A percentile compares a stretch with the other conserved stretches of the same genome.
These are phyloP conservation scores for Neodon shergylaensis DNA, from an alignment of 2,113 vertebrate species.

Conservation along the genomic window DNA sequence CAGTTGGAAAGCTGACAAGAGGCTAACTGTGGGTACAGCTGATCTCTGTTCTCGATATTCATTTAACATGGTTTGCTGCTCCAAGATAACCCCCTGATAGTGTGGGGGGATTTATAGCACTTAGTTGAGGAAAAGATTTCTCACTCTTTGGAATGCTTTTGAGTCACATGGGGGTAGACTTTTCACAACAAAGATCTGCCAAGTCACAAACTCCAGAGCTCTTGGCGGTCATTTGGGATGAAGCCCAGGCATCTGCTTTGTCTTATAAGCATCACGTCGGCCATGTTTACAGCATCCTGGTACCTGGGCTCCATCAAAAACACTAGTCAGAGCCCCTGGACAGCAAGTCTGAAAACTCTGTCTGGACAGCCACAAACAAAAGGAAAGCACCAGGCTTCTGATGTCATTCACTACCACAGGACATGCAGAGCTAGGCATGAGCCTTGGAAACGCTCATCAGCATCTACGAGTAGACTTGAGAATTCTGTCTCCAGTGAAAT, in stretches of 20 bases:
- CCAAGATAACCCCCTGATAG: background rate
- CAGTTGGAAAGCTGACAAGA: constrained; percentile 46
- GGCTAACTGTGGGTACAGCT: constrained; percentile 14
- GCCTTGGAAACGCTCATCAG: background rate
- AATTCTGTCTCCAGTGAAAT: background rate
- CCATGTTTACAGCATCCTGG: background rate
- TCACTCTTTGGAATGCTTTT: background rate
- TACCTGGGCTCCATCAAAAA: constrained; percentile 16
- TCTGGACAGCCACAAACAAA: background rate
- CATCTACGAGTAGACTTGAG: background rate
- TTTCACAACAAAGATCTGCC: constrained; percentile 30
- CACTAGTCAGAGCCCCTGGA: background rate
- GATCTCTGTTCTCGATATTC: constrained; percentile 13
- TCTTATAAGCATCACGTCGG: background rate
- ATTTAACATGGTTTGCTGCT: constrained; percentile 28
- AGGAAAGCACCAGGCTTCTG: background rate
- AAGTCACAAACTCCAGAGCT: background rate
- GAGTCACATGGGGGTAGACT: background rate
- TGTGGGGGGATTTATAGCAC: constrained; percentile 15
- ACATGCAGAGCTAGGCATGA: background rate
- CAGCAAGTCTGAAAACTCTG: background rate
- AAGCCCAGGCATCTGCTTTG: constrained; percentile 38
- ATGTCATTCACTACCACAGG: background rate
- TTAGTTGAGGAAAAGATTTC: constrained; percentile 2
- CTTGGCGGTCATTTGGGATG: constrained; percentile 35